Percentiles rank a stretch among this genome's conserved stretches.
These are phyloP conservation scores for Xyrauchen texanus DNA, from an alignment of 2,113 vertebrate genomes.

Conservation along the genomic window DNA sequence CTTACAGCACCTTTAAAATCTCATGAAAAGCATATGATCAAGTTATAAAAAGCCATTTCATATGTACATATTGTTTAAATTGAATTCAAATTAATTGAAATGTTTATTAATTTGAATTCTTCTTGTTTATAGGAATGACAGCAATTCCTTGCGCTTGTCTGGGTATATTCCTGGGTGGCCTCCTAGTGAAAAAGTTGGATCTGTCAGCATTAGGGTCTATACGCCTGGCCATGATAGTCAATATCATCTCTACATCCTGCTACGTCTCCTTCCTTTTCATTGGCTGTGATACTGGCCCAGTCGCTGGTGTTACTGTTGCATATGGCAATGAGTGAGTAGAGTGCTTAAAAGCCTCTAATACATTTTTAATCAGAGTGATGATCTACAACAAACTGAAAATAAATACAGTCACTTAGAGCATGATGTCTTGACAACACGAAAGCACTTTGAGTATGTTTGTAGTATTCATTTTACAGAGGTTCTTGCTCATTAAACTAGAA, in stretches of 20 bases:
- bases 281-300: conserved; percentile 92
- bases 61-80: neutral
- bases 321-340: conserved; percentile 89
- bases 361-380: conserved; percentile 20
- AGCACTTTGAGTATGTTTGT: neutral
- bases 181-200: conserved; percentile 96
- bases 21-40: neutral
- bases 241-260: conserved; percentile 94
- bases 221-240: conserved; percentile 97
- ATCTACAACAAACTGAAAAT: conserved; percentile 9
- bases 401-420: conserved; percentile 13
- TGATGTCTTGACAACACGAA: neutral
- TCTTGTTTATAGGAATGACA: conserved; percentile 85
- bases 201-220: conserved; percentile 93
- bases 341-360: conserved; percentile 4
- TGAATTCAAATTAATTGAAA: neutral
- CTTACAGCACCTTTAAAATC: too few relatives aligned
- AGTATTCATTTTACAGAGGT: neutral
- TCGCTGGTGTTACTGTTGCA: conserved; percentile 90
- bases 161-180: conserved; percentile 95
- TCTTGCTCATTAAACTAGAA: too few relatives aligned
- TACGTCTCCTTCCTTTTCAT: conserved; percentile 97
- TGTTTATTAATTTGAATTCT: too few relatives aligned
- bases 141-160: conserved; percentile 95
- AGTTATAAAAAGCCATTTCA: neutral